Conservation (phyloP, 2,113 vertebrate species). For the Apteryx mantelli region DNA sequence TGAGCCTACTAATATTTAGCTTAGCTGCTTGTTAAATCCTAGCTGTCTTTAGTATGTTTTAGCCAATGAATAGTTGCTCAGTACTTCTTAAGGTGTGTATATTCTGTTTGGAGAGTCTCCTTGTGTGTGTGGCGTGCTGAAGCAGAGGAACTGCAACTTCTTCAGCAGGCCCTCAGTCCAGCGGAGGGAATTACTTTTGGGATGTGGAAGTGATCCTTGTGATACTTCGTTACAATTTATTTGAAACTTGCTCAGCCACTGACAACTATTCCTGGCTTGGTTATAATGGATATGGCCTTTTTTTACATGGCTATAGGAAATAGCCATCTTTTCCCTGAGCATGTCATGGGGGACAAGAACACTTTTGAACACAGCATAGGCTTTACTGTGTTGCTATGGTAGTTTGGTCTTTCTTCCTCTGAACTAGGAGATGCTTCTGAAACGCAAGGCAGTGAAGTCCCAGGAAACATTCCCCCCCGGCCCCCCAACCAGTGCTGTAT, state of each 20-base stretch:
- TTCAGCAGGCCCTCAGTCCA: too few relatives aligned
- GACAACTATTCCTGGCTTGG: neutral
- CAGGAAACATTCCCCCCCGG: neutral
- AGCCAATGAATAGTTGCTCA: too few relatives aligned
- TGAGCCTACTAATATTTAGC: too few relatives aligned
- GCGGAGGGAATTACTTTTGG: too few relatives aligned
- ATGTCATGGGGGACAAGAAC: fast-evolving
- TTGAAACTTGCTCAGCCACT: neutral
- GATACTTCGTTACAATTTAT: neutral
- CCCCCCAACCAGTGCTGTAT: neutral
- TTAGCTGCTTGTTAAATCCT: too few relatives aligned
- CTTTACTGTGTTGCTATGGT: neutral
- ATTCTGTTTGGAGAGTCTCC: too few relatives aligned
- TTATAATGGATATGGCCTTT: fast-evolving
- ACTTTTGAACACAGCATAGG: neutral
- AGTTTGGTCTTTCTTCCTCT: neutral
- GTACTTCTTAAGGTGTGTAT: too few relatives aligned
- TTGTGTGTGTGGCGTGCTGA: too few relatives aligned
- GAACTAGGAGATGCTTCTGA: neutral
- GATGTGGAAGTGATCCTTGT: neutral
- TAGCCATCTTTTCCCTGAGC: neutral
- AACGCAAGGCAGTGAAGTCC: neutral
- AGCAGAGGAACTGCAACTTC: too few relatives aligned
- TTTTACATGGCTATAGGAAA: neutral
- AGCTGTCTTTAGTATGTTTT: too few relatives aligned